These are phyloP conservation scores for Sardina pilchardus DNA, from an alignment of 2,113 vertebrate species.

Conservation along the genomic window DNA sequence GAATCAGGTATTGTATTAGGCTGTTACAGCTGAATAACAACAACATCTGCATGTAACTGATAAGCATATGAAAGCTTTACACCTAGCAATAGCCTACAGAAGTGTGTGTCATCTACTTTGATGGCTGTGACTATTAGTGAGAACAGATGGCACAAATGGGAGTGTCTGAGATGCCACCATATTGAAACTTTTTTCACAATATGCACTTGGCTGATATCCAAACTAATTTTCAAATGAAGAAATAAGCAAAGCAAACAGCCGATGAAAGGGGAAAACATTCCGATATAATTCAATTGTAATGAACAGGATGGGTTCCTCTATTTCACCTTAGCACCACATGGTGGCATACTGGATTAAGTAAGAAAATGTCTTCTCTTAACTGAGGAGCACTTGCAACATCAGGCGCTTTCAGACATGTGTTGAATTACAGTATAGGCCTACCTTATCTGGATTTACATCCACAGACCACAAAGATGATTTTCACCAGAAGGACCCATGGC, in stretches of 20 bases:
- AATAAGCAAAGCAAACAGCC: background rate
- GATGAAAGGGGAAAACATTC: background rate
- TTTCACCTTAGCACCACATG: conserved; percentile 45
- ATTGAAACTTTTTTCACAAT: background rate
- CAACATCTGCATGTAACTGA: background rate
- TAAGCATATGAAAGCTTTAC: background rate
- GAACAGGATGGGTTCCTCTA: background rate
- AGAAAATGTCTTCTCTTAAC: background rate
- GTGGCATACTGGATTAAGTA: conserved; percentile 48
- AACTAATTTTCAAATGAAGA: background rate
- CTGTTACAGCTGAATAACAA: background rate
- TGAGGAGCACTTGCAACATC: background rate
- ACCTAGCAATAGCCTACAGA: background rate
- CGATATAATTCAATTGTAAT: background rate
- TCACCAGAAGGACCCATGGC: background rate
- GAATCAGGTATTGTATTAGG: background rate
- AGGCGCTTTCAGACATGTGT: background rate
- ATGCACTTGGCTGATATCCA: background rate
- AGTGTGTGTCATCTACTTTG: background rate
- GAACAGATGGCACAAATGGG: background rate
- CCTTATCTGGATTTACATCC: background rate
- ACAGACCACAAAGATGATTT: background rate
- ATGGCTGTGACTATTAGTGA: background rate
- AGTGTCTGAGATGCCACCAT: background rate
- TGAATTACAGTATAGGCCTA: background rate